phyloP scores from a whole-genome alignment of 2,797 vertebrate genomes.

The Ibycter americanus region DNA sequence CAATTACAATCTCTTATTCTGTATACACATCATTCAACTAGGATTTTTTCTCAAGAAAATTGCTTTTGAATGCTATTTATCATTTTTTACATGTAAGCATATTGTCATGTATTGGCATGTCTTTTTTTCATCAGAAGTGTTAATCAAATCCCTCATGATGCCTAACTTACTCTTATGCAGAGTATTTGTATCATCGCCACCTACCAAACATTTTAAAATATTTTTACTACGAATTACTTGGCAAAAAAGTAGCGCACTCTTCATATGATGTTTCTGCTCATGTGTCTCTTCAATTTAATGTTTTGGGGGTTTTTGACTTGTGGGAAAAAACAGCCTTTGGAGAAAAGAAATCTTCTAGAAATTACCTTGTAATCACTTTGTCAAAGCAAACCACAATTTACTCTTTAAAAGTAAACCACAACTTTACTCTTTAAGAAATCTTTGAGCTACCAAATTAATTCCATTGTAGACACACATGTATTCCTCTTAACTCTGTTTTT shows the following conservation, averaged over 20 bases:
- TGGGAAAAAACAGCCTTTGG: not conserved
- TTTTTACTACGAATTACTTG: not conserved
- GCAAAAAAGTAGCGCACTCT: not conserved
- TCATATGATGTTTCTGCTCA: not conserved
- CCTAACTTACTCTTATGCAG: not conserved
- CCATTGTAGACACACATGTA: not conserved
- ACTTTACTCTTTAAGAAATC: not conserved
- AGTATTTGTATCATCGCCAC: not conserved
- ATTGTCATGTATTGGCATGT: not conserved
- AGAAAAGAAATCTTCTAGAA: not conserved
- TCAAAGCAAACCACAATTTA: not conserved
- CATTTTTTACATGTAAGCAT: not conserved
- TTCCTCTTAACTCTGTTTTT: not conserved
- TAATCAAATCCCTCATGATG: not conserved
- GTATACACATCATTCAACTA: not conserved
- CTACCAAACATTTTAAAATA: not conserved
- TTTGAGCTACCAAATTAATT: not conserved
- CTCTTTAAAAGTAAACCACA: not conserved
- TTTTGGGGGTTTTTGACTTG: not conserved
- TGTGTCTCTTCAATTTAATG: not conserved
- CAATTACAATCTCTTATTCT: not conserved
- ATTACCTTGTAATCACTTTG: not conserved
- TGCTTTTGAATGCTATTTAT: not conserved
- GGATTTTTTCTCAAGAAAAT: constrained; percentile 2
- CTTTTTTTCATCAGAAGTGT: not conserved